These are phyloP conservation scores for Tribolium castaneum DNA, from an alignment of 1,140 invertebrate species.

Conservation along the genomic window DNA sequence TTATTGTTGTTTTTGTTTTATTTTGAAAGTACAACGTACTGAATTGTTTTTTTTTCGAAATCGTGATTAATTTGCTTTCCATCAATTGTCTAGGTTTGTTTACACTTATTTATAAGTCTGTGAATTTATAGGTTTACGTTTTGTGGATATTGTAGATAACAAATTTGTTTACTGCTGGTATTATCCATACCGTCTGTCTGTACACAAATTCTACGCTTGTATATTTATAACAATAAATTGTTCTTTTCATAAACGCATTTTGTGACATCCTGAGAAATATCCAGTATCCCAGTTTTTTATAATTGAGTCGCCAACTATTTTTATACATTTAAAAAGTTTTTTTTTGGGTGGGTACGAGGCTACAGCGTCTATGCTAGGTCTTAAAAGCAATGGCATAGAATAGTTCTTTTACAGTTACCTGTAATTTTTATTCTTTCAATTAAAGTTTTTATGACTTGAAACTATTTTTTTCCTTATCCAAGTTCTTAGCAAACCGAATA, in stretches of 20 bases:
- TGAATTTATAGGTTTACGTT: slow-evolving; percentile 3
- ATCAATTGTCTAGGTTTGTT: neutral
- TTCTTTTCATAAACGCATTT: slow-evolving; percentile 14
- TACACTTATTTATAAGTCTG: neutral
- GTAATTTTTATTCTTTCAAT: no score
- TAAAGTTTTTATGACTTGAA: no score
- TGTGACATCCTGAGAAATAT: neutral
- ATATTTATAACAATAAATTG: slow-evolving; percentile 39
- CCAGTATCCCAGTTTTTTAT: no score
- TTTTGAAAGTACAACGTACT: neutral
- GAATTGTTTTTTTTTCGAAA: neutral
- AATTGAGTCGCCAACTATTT: no score
- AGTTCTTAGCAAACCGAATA: no score
- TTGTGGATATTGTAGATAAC: slow-evolving; percentile 18
- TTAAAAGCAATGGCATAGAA: no score
- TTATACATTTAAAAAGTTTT: no score
- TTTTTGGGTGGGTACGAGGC: no score
- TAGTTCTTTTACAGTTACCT: no score
- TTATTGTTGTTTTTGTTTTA: slow-evolving; percentile 22
- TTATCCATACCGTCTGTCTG: slow-evolving; percentile 11
- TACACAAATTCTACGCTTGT: slow-evolving; percentile 41
- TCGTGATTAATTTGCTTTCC: neutral
- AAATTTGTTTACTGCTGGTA: slow-evolving; percentile 21
- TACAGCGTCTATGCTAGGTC: no score
- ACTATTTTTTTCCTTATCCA: no score